Evolutionary conservation across 2,888 invertebrate species (phyloP).

Genomic region (Lycocerus yunnanus): DNA sequence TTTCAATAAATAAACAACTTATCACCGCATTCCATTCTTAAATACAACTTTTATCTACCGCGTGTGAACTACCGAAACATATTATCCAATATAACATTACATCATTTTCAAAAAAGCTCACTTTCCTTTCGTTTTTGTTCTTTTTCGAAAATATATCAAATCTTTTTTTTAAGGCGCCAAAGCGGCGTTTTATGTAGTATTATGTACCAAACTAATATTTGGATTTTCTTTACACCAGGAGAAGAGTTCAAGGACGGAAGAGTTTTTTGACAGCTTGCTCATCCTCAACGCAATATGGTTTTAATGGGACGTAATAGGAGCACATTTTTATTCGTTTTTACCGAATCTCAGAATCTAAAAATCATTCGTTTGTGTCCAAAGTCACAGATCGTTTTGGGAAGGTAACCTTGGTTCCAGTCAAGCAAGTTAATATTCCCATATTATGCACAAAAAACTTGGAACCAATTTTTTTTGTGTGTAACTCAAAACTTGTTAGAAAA

Average conservation of each 20-base stretch:
- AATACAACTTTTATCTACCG: not conserved
- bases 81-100: too few relatives aligned
- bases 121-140: too few relatives aligned
- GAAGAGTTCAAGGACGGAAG: not conserved
- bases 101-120: too few relatives aligned
- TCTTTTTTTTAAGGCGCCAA: too few relatives aligned
- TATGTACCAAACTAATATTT: not conserved
- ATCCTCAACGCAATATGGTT: not conserved
- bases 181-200: not conserved
- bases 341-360: not conserved
- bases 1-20: slow-evolving; percentile 1
- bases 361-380: too few relatives aligned
- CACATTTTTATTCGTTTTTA: not conserved
- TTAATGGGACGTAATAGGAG: not conserved
- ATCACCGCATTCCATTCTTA: not conserved
- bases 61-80: not conserved
- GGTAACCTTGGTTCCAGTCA: not conserved
- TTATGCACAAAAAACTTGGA: not conserved
- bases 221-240: not conserved
- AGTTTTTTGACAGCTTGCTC: not conserved
- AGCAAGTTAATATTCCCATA: not conserved
- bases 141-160: too few relatives aligned
- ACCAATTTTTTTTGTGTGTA: not conserved
- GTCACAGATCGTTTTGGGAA: not conserved
- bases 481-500: not conserved